Evolutionary conservation across 2,113 vertebrate genomes (phyloP).

Genomic region (Sphyrna mokarran): DNA sequence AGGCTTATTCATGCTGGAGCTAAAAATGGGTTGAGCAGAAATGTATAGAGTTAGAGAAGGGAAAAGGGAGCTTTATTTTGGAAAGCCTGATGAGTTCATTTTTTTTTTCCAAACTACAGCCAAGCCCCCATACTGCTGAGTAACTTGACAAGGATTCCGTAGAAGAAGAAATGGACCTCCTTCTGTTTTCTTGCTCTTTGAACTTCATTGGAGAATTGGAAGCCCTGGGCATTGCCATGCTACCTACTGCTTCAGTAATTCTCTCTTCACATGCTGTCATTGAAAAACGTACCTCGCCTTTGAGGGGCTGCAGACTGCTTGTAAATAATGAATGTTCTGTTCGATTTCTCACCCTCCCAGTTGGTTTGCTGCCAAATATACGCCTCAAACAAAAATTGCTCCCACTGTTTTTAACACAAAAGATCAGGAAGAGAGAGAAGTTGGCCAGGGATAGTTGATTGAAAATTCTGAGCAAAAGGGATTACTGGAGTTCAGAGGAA

Average conservation of each 20-base stretch:
- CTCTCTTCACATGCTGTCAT: not conserved
- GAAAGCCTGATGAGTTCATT: not conserved
- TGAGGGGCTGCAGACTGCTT: not conserved
- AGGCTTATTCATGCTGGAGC: not conserved
- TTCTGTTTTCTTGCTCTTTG: not conserved
- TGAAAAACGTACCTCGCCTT: not conserved
- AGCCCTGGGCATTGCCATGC: not conserved
- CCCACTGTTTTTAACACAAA: conserved; percentile 1
- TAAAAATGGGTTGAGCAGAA: not conserved
- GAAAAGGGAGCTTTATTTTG: not conserved
- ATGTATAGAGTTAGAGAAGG: not conserved
- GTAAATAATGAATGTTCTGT: not conserved
- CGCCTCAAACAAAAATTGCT: not conserved
- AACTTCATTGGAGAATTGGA: not conserved
- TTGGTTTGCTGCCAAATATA: not conserved
- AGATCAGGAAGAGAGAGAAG: not conserved
- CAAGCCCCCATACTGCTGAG: not conserved
- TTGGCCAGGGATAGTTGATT: not conserved
- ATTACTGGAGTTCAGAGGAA: not conserved
- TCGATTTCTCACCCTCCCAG: not conserved
- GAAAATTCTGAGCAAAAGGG: not conserved
- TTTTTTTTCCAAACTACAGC: not conserved
- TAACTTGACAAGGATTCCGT: not conserved
- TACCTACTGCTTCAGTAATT: not conserved
- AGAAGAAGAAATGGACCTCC: not conserved